Evolutionary conservation across 2,113 vertebrate species (phyloP).

Genomic region (Cryptotis parvus): DNA sequence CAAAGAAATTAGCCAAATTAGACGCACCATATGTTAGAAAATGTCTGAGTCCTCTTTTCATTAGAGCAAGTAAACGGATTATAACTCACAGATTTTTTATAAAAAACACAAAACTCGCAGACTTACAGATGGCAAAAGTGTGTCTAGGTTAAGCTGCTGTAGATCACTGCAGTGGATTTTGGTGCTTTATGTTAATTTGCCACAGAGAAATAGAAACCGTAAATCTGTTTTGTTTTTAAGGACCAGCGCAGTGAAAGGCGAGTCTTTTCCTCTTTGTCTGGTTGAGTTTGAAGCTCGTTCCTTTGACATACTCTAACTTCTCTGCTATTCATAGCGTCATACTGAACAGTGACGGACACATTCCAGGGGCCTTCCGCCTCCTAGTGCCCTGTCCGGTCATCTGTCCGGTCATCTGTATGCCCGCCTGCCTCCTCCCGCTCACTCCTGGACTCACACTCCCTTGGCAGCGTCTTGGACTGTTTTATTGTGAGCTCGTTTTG

Average conservation of each 20-base stretch:
- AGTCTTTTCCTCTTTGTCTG: neutral
- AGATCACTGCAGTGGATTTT: neutral
- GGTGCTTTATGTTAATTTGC: neutral
- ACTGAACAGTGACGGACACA: too few species aligned
- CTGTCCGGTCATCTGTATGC: neutral
- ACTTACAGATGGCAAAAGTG: neutral
- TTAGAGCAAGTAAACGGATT: neutral
- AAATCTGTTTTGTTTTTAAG: conserved; percentile 1
- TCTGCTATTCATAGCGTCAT: neutral
- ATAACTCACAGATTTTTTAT: conserved; percentile 6
- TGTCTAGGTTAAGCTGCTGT: neutral
- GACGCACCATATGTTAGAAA: conserved; percentile 5
- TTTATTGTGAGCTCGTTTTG: neutral
- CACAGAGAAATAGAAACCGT: neutral
- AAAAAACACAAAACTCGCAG: conserved; percentile 20
- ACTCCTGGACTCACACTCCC: neutral
- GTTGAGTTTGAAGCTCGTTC: neutral
- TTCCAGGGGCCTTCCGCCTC: neutral
- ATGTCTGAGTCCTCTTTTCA: conserved; percentile 28
- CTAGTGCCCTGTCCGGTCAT: neutral
- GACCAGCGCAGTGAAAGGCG: neutral
- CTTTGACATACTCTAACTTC: neutral
- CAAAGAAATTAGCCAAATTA: conserved; percentile 1
- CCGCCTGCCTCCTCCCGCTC: neutral
- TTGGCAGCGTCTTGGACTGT: neutral